phyloP scores from a whole-genome alignment of 2,888 invertebrate species.

The Plagiodera versicolora region DNA sequence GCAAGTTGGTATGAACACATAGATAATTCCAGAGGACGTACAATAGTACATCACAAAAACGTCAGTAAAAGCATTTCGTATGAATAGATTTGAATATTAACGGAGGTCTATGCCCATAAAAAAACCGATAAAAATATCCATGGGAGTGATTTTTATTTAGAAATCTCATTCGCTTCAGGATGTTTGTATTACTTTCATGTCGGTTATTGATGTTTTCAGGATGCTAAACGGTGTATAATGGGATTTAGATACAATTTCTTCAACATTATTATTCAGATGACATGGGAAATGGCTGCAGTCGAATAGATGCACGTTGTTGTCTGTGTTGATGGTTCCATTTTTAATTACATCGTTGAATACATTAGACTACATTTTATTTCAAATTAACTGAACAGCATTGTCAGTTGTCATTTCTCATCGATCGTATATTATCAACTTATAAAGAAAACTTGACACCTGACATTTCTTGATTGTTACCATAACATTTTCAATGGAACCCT shows the following conservation, averaged over 20 bases:
- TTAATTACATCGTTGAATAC: not conserved
- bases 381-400: too few relatives aligned
- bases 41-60: not conserved
- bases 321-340: not conserved
- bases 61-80: conserved; percentile 43
- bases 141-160: conserved; percentile 38
- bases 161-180: conserved; percentile 37
- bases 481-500: conserved; percentile 20
- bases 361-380: not conserved
- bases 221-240: not conserved
- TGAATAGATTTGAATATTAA: conserved; percentile 50
- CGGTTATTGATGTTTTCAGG: conserved; percentile 32
- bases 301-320: not conserved
- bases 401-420: too few relatives aligned
- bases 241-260: not conserved
- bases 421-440: too few relatives aligned
- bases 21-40: not conserved
- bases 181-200: conserved; percentile 35
- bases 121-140: conserved; percentile 37
- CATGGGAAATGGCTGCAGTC: not conserved
- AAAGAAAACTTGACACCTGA: too few relatives aligned
- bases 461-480: conserved; percentile 12
- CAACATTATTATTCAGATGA: not conserved
- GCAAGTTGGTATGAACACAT: not conserved
- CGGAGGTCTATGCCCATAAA: conserved; percentile 39